phyloP scores from a whole-genome alignment of 2,113 vertebrate genomes.

The Galeopterus variegatus region DNA sequence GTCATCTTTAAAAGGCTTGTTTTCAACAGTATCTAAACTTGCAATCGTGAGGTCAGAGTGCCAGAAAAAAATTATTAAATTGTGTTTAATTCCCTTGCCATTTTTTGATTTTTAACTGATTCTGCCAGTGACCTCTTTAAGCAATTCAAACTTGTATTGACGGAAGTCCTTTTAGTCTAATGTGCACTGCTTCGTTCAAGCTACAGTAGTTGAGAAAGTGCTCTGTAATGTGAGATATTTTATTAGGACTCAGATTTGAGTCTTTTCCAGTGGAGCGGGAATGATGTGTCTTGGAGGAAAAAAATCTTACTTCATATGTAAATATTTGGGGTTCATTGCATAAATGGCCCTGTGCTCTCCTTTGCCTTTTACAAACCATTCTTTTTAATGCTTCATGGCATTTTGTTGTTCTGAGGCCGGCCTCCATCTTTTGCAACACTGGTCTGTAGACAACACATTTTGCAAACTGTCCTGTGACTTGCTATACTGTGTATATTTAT shows the following conservation, averaged over 20 bases:
- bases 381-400: neutral
- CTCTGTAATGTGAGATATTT: conserved; percentile 15
- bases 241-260: conserved; percentile 1
- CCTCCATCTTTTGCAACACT: neutral
- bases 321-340: neutral
- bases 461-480: neutral
- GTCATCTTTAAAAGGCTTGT: conserved; percentile 38
- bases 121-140: conserved; percentile 70
- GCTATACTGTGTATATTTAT: neutral
- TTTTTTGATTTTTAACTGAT: conserved; percentile 32
- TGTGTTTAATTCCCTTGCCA: conserved; percentile 51
- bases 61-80: conserved; percentile 66
- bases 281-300: neutral
- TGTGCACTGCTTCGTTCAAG: conserved; percentile 18
- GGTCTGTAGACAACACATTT: neutral
- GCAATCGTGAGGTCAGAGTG: conserved; percentile 28
- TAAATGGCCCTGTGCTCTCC: neutral
- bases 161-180: conserved; percentile 62
- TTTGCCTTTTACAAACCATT: neutral
- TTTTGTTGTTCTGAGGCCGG: neutral
- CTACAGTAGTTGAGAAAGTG: conserved; percentile 58
- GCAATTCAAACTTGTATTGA: conserved; percentile 67
- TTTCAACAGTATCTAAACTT: conserved; percentile 48
- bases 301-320: neutral
- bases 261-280: neutral